Evolutionary conservation across 2,888 invertebrate species (phyloP).

Genomic region (Sepioteuthis lessoniana): DNA sequence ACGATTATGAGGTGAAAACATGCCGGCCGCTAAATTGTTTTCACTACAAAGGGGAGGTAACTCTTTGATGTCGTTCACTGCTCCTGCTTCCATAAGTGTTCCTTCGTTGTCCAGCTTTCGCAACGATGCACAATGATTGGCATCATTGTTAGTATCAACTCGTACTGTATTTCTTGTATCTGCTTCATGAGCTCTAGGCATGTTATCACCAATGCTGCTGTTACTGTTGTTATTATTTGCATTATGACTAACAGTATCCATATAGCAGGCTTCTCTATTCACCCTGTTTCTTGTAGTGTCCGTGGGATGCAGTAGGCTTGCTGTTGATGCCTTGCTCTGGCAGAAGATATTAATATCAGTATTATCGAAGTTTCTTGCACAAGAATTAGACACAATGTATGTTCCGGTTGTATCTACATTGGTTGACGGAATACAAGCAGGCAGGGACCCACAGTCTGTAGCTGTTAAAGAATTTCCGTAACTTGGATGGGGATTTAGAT

Average conservation of each 20-base stretch:
- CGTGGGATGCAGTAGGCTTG: neutral
- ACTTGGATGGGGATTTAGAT: slow-evolving; percentile 10
- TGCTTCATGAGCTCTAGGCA: neutral
- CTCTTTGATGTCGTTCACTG: neutral
- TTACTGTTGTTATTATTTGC: neutral
- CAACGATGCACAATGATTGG: neutral
- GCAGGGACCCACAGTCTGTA: neutral
- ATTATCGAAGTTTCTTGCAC: neutral
- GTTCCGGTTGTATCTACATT: neutral
- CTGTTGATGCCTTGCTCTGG: neutral
- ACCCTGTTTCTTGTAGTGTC: neutral
- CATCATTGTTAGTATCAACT: neutral
- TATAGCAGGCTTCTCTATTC: neutral
- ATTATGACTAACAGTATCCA: neutral
- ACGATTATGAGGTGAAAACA: neutral
- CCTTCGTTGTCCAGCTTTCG: neutral
- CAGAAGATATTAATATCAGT: neutral
- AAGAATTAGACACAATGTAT: neutral
- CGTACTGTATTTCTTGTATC: neutral
- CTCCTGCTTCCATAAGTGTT: neutral
- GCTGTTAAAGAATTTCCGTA: neutral
- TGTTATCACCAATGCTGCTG: neutral
- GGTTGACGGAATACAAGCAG: neutral
- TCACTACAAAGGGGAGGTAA: neutral
- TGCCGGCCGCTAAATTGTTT: neutral